These are phyloP conservation scores for Antheraea assamensis DNA, from an alignment of 2,888 invertebrate species.

Conservation along the genomic window DNA sequence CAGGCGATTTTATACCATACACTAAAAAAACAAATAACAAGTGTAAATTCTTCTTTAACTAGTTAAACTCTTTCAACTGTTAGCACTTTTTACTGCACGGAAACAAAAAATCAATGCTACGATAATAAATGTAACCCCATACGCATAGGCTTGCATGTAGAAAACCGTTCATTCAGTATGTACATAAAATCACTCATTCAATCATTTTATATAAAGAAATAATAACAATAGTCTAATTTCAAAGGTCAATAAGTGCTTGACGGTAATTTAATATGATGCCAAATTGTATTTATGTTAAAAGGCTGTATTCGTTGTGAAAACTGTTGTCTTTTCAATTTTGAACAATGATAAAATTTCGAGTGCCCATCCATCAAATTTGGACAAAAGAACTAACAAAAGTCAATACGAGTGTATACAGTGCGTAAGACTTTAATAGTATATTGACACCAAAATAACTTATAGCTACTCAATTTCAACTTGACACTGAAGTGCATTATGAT, in stretches of 20 bases:
- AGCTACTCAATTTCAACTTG: conserved; percentile 1
- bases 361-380: not conserved
- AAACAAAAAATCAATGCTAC: not conserved
- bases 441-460: conserved; percentile 1
- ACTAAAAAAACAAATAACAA: not conserved
- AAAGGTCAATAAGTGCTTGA: not conserved
- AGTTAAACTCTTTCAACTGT: not conserved
- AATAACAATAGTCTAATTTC: conserved; percentile 2
- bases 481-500: not conserved
- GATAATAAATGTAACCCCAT: not conserved
- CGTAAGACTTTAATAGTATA: conserved; percentile 3
- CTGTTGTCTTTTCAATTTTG: not conserved
- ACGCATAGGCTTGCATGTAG: not conserved
- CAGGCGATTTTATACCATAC: not conserved
- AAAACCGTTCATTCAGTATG: too few species aligned
- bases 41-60: not conserved
- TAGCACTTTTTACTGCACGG: not conserved
- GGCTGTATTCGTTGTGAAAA: not conserved
- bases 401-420: not conserved
- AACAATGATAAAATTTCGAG: not conserved
- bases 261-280: not conserved
- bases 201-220: not conserved
- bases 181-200: not conserved
- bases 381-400: not conserved
- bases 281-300: not conserved